A percentile compares a stretch with the other conserved stretches of the same genome.
Conservation (phyloP, 2,888 invertebrate genomes). For the Scaptomyza parva region DNA sequence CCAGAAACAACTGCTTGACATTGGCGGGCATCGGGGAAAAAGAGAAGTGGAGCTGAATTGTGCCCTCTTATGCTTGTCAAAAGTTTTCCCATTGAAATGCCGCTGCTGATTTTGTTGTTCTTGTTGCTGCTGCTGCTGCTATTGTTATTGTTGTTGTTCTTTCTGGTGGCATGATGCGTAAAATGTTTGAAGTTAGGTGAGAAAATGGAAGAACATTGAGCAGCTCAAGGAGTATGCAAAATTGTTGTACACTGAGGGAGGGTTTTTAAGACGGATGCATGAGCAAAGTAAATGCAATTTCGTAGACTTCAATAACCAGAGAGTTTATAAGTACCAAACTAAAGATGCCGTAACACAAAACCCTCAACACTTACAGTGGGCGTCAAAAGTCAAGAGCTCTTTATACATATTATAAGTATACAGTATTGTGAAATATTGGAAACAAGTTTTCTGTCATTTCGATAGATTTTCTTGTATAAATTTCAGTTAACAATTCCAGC, state of each 20-base stretch:
- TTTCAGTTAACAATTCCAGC: not conserved
- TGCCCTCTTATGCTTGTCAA: conserved; percentile 44
- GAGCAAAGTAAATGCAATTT: conserved; percentile 76
- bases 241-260: not conserved
- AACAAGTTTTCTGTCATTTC: not conserved
- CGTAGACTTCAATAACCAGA: conserved; percentile 71
- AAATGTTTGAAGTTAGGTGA: conserved; percentile 69
- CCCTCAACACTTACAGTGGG: conserved; percentile 41
- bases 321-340: conserved; percentile 72
- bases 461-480: not conserved
- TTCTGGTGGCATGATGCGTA: conserved; percentile 69
- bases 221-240: conserved; percentile 4
- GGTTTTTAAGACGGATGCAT: conserved; percentile 15
- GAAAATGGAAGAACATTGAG: conserved; percentile 58
- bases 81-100: conserved; percentile 49
- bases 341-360: conserved; percentile 39
- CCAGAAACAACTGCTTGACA: conserved; percentile 39
- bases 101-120: conserved; percentile 16
- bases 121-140: too few species aligned
- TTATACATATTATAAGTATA: not conserved
- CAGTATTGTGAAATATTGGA: not conserved
- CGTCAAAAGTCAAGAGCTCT: not conserved
- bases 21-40: not conserved
- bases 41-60: conserved; percentile 7
- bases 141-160: conserved; percentile 17